Evolutionary conservation across 2,113 vertebrate genomes (phyloP).

Genomic region (Syrrhaptes paradoxus): DNA sequence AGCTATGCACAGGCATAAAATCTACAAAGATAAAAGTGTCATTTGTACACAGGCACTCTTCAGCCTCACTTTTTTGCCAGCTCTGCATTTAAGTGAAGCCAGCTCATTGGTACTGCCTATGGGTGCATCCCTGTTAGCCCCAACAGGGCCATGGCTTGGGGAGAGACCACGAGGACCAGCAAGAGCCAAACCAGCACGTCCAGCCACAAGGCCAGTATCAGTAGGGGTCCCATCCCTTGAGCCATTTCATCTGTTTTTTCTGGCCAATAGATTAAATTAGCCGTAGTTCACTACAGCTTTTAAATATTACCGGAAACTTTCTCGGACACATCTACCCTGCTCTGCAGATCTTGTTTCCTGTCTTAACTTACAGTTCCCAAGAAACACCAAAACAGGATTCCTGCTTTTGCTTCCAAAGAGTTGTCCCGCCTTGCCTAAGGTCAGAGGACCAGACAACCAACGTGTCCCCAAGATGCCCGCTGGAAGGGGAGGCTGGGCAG

Average conservation of each 20-base stretch:
- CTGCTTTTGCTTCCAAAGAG: neutral
- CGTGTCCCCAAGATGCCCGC: neutral
- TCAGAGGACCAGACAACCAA: neutral
- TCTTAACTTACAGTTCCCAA: neutral
- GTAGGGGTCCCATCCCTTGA: neutral
- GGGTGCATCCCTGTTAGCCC: neutral
- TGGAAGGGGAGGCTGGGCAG: neutral
- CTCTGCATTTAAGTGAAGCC: neutral
- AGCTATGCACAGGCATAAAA: neutral
- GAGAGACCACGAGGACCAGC: neutral
- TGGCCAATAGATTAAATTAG: neutral
- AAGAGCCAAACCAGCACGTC: neutral
- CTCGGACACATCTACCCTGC: neutral
- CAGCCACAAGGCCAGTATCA: neutral
- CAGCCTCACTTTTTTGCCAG: neutral
- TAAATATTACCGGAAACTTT: neutral
- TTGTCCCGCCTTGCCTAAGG: neutral
- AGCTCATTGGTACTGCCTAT: rapidly evolving
- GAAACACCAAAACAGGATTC: neutral
- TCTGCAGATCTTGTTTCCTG: neutral
- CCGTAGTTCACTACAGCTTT: neutral
- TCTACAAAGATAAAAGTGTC: neutral
- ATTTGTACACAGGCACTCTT: neutral
- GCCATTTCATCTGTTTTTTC: neutral
- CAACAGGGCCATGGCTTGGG: neutral